phyloP scores from a whole-genome alignment of 1,140 invertebrate genomes.

The Rhagoletis zephyria region DNA sequence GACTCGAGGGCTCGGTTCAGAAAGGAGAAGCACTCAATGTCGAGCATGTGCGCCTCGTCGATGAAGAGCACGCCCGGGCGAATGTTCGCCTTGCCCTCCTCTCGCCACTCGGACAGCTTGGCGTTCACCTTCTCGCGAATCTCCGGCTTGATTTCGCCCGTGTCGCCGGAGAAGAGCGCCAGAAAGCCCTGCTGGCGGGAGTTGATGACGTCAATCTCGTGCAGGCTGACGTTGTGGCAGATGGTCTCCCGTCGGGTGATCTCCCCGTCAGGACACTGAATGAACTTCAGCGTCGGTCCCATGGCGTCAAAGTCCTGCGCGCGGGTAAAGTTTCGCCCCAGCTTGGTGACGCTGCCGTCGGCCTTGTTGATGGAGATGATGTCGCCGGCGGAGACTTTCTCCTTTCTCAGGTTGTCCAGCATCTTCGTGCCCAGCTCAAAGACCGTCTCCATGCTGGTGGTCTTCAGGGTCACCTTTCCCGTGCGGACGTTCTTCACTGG shows the following conservation, averaged over 20 bases:
- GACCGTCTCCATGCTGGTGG: constrained; percentile 99
- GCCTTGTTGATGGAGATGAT: constrained; percentile 98
- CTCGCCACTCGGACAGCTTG: constrained; percentile 98
- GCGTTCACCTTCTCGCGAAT: constrained; percentile 98
- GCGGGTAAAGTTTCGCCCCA: constrained; percentile 95
- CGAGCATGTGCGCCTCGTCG: constrained; percentile 97
- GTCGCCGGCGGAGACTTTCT: constrained; percentile 96
- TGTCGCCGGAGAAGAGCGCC: constrained; percentile 97
- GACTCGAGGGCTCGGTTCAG: constrained; percentile 96
- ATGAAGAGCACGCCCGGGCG: constrained; percentile 95
- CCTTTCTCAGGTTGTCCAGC: constrained; percentile 96
- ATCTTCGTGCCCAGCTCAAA: constrained; percentile 99
- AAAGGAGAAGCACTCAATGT: constrained; percentile 99
- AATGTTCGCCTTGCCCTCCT: constrained; percentile 99
- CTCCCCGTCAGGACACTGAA: constrained; percentile 98
- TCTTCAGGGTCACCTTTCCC: constrained; percentile 92
- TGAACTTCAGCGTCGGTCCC: constrained; percentile 91
- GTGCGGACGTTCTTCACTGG: constrained; percentile 92
- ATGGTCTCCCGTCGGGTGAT: constrained; percentile 99
- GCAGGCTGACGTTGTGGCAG: constrained; percentile 97
- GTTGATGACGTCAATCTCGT: constrained; percentile 99
- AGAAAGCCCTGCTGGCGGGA: constrained; percentile 97
- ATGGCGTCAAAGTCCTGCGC: constrained; percentile 98
- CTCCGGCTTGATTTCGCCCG: constrained; percentile 98
- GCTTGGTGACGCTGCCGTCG: constrained; percentile 94